Percentiles rank a stretch among this genome's conserved stretches.
Conservation (phyloP, 2,797 vertebrate species). For the Propithecus perrieri region DNA sequence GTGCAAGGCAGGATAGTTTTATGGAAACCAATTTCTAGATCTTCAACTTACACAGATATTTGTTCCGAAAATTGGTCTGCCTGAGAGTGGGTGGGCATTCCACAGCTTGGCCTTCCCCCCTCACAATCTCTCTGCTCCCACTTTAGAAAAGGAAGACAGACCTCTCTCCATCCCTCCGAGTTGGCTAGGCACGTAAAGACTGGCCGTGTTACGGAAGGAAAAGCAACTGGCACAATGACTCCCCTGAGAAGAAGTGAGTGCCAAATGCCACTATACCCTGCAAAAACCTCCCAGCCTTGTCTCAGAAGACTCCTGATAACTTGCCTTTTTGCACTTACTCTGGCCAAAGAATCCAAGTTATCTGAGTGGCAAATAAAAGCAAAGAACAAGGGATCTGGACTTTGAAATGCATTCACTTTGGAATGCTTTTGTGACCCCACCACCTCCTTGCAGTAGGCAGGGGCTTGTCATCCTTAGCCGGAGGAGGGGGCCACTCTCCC, state of each 20-base stretch:
- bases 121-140: not conserved
- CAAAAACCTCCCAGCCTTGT: not conserved
- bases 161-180: not conserved
- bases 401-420: not conserved
- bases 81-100: no score
- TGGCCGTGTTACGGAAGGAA: not conserved
- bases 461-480: not conserved
- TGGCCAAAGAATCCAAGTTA: not conserved
- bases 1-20: not conserved
- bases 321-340: not conserved
- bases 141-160: not conserved
- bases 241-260: not conserved
- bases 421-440: not conserved
- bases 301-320: not conserved
- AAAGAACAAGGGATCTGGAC: not conserved
- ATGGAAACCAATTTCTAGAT: not conserved
- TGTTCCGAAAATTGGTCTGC: not conserved
- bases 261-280: not conserved
- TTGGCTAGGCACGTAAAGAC: not conserved
- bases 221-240: not conserved
- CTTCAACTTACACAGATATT: not conserved
- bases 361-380: not conserved
- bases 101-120: not conserved
- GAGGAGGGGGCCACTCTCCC: not conserved
- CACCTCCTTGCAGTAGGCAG: not conserved